Base-by-base conservation (phyloP, 1,140 invertebrate species). In the Thereuonema tuberculata region DNA sequence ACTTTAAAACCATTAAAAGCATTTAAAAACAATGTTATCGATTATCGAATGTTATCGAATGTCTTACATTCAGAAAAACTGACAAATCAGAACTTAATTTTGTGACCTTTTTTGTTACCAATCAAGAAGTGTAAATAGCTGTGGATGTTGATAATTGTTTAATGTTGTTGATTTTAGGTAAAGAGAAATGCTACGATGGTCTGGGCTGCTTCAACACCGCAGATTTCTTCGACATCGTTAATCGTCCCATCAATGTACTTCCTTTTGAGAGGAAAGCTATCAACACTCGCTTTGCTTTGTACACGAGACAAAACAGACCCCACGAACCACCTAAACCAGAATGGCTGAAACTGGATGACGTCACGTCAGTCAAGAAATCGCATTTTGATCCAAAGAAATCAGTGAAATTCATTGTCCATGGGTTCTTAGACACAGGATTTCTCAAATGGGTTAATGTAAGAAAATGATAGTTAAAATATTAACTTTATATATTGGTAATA, bases 181-280 rank as follows among this genome's bases (percentile, higher is more conserved):
- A n/a, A 37, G 31, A 84, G 9, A 74, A 84, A 61, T 89, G 86
- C 69, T 89, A 86, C 70, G 84, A 85, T 58, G 86, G 87, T 63
- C 72, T 89, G 54, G 86, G 86, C 12, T 89, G 86, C 65, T 70
- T 50, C 21, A 9, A 85, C 67, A 87, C 85, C n/a, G 78, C 84
- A 58, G 87, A 83, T 69, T 89, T 86, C 85, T 88, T 88, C 68
- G 84, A 89, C 67, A 75, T 88, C 24, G 84, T 87, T 53, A 81
- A 87, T 66, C 73, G 87, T 56, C 87, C 87, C 0, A 81, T 89
- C 64, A 89, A 89, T 67, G 82, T 89, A 0, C 85, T 89, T 68
- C 87, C 87, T 27, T 69, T 88, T 25, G 83, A 85, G 9, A 78
- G 86, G 66, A 81, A 84, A 65, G 82, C 85, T 62, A 87, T 89